Conservation (phyloP, 2,797 vertebrate species). For the Melanogrammus aeglefinus region DNA sequence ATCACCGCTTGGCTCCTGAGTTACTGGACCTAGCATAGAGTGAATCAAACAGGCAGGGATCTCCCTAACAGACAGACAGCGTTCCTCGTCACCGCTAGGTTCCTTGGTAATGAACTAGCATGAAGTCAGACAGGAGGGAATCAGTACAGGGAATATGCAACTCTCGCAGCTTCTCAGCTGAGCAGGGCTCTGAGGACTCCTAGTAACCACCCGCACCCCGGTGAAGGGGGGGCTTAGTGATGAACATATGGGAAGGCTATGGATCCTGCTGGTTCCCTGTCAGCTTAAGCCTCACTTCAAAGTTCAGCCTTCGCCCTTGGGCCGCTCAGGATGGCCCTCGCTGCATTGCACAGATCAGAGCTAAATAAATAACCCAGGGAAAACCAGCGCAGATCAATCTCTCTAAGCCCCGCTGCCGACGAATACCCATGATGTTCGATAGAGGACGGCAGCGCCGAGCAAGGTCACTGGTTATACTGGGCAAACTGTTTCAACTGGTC, state of each 20-base stretch:
- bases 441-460: slow-evolving; percentile 39
- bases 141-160: slow-evolving; percentile 30
- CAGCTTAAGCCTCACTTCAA: slow-evolving; percentile 68
- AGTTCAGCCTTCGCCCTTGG: slow-evolving; percentile 52
- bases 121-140: background rate
- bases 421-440: slow-evolving; percentile 57
- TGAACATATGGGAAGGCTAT: slow-evolving; percentile 62
- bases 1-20: too few relatives aligned
- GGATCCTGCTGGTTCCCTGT: slow-evolving; percentile 59
- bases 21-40: too few relatives aligned
- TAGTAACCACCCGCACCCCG: slow-evolving; percentile 31
- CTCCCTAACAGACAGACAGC: too few relatives aligned
- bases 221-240: slow-evolving; percentile 51
- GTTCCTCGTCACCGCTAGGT: too few relatives aligned
- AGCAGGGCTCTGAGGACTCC: slow-evolving; percentile 33
- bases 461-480: slow-evolving; percentile 37
- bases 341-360: slow-evolving; percentile 50
- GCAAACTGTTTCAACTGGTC: background rate
- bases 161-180: slow-evolving; percentile 50
- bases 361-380: slow-evolving; percentile 39
- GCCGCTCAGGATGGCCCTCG: slow-evolving; percentile 44
- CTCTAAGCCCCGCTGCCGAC: slow-evolving; percentile 44
- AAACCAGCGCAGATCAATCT: slow-evolving; percentile 59
- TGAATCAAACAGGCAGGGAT: too few relatives aligned
- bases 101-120: too few relatives aligned